These are phyloP conservation scores for Pseudococcus jackbeardsleyi DNA, from an alignment of 2,888 invertebrate genomes.

Conservation along the genomic window DNA sequence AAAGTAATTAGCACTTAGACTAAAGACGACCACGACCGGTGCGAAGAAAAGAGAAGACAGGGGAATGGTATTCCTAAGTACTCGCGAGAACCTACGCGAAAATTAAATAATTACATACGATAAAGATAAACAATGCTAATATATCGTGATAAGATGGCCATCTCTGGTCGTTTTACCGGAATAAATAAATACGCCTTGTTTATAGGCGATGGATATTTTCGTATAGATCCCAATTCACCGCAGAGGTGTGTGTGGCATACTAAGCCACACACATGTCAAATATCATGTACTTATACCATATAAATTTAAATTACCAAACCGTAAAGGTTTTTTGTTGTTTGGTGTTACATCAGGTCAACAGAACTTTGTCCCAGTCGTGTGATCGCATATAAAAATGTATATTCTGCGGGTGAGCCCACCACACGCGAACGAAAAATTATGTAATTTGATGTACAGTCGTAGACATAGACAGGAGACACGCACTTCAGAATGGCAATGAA, in stretches of 20 bases:
- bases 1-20: constrained; percentile 39
- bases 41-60: not conserved
- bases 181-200: constrained; percentile 26
- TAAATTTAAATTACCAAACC: not conserved
- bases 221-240: not conserved
- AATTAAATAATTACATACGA: constrained; percentile 49
- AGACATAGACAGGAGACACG: too few relatives aligned
- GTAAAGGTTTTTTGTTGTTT: not conserved
- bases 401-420: not conserved
- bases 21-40: not conserved
- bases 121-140: constrained; percentile 48
- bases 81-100: constrained; percentile 6
- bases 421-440: not conserved
- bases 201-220: not conserved
- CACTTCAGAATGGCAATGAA: constrained; percentile 22
- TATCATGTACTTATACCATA: not conserved
- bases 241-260: not conserved
- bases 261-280: not conserved
- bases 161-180: constrained; percentile 36
- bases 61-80: not conserved
- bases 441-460: not conserved
- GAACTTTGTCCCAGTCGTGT: constrained; percentile 15
- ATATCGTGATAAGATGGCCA: constrained; percentile 9
- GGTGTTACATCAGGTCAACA: constrained; percentile 18
- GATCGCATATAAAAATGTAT: not conserved